phyloP scores from a whole-genome alignment of 2,888 invertebrate species.

The Gymnosoma rotundatum region DNA sequence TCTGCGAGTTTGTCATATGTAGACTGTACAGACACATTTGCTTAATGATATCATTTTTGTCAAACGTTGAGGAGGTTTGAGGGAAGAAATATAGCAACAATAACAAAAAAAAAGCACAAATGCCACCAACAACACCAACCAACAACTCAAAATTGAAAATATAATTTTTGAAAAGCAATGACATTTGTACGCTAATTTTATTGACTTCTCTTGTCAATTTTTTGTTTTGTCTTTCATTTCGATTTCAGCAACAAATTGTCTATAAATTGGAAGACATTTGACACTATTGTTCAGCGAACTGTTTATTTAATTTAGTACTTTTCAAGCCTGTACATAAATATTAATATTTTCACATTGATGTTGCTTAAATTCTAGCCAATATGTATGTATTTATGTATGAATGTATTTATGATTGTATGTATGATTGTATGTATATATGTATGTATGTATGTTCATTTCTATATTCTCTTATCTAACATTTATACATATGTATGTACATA shows the following conservation, averaged over 20 bases:
- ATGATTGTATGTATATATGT: no score
- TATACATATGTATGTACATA: not conserved
- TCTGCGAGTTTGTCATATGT: conserved; percentile 1
- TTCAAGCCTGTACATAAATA: not conserved
- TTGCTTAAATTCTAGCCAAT: not conserved
- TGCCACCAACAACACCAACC: no score
- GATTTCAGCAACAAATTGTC: not conserved
- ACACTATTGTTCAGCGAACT: conserved; percentile 23
- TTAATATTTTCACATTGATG: not conserved
- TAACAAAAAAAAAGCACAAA: not conserved
- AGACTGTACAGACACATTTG: conserved; percentile 9
- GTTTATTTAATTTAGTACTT: not conserved
- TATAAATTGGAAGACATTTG: not conserved
- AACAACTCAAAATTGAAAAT: conserved; percentile 11
- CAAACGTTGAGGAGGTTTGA: not conserved
- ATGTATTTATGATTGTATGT: no score
- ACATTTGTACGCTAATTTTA: conserved; percentile 48
- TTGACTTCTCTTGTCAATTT: conserved; percentile 18
- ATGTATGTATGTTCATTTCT: no score
- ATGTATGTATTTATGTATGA: not conserved
- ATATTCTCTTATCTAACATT: not conserved
- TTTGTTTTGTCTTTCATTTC: conserved; percentile 22
- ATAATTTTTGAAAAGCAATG: conserved; percentile 31
- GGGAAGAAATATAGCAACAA: not conserved
- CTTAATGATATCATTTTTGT: conserved; percentile 34